phyloP scores from a whole-genome alignment of 2,888 invertebrate species.

The Apotomis turbidana region DNA sequence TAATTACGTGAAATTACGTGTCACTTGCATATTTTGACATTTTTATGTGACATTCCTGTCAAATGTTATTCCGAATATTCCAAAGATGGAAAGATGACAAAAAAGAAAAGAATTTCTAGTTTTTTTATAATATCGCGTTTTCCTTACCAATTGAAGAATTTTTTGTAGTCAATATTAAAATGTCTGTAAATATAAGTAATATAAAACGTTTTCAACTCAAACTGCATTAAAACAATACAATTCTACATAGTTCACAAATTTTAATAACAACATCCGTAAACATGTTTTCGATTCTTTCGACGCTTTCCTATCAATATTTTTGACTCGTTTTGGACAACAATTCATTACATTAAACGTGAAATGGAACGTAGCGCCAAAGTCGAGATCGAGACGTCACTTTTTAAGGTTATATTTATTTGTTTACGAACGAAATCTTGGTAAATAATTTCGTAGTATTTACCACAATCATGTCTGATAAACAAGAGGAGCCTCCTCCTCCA shows the following conservation, averaged over 20 bases:
- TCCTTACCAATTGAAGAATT: too few relatives aligned
- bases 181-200: neutral
- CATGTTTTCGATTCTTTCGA: conserved; percentile 1
- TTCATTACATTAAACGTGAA: neutral
- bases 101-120: conserved; percentile 6
- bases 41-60: conserved; percentile 49
- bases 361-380: neutral
- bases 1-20: conserved; percentile 81
- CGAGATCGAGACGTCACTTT: neutral
- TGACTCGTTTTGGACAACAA: too few relatives aligned
- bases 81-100: neutral
- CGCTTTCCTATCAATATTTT: neutral
- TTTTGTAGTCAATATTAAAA: neutral
- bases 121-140: neutral
- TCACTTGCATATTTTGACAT: conserved; percentile 79
- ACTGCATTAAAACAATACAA: too few relatives aligned
- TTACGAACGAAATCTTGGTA: conserved; percentile 18
- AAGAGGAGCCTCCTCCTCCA: conserved; percentile 60
- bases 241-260: too few relatives aligned
- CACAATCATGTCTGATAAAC: conserved; percentile 60
- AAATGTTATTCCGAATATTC: conserved; percentile 22
- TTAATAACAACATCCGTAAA: conserved; percentile 10
- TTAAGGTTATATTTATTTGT: conserved; percentile 36
- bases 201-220: neutral
- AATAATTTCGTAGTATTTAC: conserved; percentile 1